Percentiles rank a stretch among this genome's conserved stretches.
phyloP scores from a whole-genome alignment of 2,888 invertebrate genomes.

The Troides aeacus region DNA sequence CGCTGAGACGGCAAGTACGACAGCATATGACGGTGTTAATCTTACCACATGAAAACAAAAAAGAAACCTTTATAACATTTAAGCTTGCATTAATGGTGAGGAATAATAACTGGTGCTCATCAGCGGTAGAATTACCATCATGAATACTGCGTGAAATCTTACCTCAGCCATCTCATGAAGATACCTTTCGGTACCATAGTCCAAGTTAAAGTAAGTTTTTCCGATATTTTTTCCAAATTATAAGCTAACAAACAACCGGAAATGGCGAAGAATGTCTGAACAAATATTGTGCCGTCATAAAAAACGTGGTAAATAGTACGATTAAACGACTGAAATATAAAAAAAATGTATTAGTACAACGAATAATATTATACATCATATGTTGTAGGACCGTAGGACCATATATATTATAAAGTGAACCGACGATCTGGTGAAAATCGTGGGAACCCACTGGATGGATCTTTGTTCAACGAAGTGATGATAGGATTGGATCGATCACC shows the following conservation, averaged over 20 bases:
- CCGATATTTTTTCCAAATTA: slow-evolving; percentile 37
- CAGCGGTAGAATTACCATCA: too few species aligned
- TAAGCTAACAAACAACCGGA: slow-evolving; percentile 45
- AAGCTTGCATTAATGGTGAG: too few species aligned
- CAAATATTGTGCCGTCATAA: slow-evolving; percentile 41
- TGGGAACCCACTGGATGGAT: too few species aligned
- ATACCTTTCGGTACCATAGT: slow-evolving; percentile 36
- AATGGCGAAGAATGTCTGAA: slow-evolving; percentile 46
- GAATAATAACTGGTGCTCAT: too few species aligned
- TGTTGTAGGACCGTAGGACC: too few species aligned
- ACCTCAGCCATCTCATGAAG: slow-evolving; percentile 42
- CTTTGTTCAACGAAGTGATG: too few species aligned
- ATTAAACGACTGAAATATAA: slow-evolving; percentile 35
- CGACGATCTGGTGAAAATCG: too few species aligned
- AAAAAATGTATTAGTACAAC: too few species aligned
- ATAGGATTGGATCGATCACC: too few species aligned
- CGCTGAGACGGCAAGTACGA: slow-evolving; percentile 39
- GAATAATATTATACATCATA: too few species aligned
- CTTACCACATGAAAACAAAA: slow-evolving; percentile 30
- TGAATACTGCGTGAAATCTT: background rate
- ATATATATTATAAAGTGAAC: too few species aligned
- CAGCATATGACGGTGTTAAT: slow-evolving; percentile 41
- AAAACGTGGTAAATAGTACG: slow-evolving; percentile 38
- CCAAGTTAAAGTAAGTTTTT: slow-evolving; percentile 38
- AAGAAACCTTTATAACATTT: too few species aligned